Conservation (phyloP, 2,113 vertebrate species). For the Sakesphorus luctuosus region DNA sequence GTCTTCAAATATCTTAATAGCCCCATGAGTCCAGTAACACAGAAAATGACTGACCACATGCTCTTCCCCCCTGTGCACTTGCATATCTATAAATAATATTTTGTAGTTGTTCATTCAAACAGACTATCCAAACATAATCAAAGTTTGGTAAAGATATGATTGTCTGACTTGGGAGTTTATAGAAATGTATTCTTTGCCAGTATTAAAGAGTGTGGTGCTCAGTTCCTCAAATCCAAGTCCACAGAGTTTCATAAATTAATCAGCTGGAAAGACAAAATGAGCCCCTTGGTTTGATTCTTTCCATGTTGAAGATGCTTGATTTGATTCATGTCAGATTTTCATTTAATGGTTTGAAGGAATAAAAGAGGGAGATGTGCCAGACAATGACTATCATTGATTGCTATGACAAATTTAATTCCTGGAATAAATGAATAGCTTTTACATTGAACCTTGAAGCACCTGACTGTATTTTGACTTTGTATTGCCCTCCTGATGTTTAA, state of each 20-base stretch:
- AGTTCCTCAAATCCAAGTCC: constrained; percentile 24
- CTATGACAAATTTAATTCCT: constrained; percentile 65
- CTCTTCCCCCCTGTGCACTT: not conserved
- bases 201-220: constrained; percentile 21
- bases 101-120: constrained; percentile 17
- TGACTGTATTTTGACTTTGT: constrained; percentile 37
- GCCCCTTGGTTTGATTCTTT: constrained; percentile 41
- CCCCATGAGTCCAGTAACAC: not conserved
- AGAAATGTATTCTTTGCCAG: not conserved
- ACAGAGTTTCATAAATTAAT: constrained; percentile 61
- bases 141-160: constrained; percentile 46
- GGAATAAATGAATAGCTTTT: constrained; percentile 57
- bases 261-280: constrained; percentile 61
- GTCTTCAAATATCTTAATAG: constrained; percentile 24
- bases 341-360: constrained; percentile 61
- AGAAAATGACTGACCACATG: not conserved
- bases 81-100: constrained; percentile 2
- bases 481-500: constrained; percentile 72
- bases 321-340: constrained; percentile 68
- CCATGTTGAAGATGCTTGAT: constrained; percentile 44
- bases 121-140: constrained; percentile 29
- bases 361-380: constrained; percentile 47
- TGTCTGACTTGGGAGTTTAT: constrained; percentile 29
- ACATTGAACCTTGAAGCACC: constrained; percentile 29
- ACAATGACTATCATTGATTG: constrained; percentile 59